These are phyloP conservation scores for Scyliorhinus canicula DNA, from an alignment of 2,797 vertebrate species.

Conservation along the genomic window DNA sequence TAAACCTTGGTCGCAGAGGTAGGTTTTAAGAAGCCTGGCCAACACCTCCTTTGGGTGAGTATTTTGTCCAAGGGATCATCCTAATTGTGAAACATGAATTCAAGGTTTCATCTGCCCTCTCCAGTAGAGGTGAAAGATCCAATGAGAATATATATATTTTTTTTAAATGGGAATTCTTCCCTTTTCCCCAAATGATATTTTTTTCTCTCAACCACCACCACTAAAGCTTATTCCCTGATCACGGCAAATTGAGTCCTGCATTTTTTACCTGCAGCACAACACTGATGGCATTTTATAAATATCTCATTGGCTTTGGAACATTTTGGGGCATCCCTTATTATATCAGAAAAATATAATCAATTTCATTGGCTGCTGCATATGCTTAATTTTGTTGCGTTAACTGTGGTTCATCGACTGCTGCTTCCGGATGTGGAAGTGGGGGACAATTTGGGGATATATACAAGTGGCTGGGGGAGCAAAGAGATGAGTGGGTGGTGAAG, in stretches of 20 bases:
- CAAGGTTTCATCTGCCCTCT: neutral
- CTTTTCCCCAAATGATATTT: neutral
- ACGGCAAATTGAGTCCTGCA: neutral
- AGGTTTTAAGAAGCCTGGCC: neutral
- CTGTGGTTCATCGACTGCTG: neutral
- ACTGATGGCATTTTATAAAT: neutral
- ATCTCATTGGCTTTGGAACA: neutral
- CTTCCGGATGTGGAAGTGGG: too few relatives aligned
- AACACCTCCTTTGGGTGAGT: neutral
- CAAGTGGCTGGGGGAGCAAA: too few relatives aligned
- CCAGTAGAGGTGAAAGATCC: neutral
- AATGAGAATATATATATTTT: too few relatives aligned
- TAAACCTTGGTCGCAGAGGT: too few relatives aligned
- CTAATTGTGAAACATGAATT: neutral
- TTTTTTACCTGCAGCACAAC: neutral
- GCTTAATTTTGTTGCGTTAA: neutral
- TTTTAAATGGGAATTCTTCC: neutral
- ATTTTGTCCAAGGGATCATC: neutral
- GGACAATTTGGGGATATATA: too few relatives aligned
- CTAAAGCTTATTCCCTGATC: neutral
- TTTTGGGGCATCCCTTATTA: neutral
- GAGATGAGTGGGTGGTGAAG: too few relatives aligned
- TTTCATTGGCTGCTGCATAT: neutral
- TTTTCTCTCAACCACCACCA: neutral
- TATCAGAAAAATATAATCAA: neutral